Conservation (phyloP, 37 sponge, comb jelly and placozoan species). For the Cliona cf. orientalis region DNA sequence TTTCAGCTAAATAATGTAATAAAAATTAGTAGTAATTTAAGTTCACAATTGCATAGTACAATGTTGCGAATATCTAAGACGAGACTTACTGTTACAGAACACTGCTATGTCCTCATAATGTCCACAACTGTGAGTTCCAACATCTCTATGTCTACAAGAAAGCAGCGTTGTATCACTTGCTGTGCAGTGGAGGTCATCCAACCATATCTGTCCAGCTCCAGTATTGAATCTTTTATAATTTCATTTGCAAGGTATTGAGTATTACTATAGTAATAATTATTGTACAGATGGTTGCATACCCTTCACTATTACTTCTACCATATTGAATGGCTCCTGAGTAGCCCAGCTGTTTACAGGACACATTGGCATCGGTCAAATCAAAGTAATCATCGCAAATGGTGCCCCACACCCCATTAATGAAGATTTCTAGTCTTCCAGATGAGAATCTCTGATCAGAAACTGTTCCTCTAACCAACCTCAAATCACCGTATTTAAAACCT, state of each 20-base stretch:
- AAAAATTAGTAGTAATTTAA: not conserved
- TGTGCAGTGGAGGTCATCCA: slow-evolving; percentile 20
- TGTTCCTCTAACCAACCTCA: slow-evolving; percentile 1
- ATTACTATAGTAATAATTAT: no score
- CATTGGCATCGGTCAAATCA: slow-evolving; percentile 14
- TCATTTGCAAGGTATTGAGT: no score
- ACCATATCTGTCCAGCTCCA: slow-evolving; percentile 24
- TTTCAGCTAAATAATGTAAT: not conserved
- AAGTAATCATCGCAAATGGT: slow-evolving; percentile 20
- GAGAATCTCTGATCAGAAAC: not conserved
- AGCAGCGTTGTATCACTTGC: not conserved
- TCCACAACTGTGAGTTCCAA: slow-evolving; percentile 17
- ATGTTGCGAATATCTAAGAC: not conserved
- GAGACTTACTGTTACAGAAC: no score
- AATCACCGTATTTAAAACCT: not conserved
- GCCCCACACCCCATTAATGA: slow-evolving; percentile 25
- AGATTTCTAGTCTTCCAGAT: slow-evolving; percentile 30
- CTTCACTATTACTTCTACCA: slow-evolving; percentile 15
- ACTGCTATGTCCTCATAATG: slow-evolving; percentile 20
- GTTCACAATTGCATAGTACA: no score
- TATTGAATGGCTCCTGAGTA: not conserved
- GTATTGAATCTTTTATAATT: slow-evolving; percentile 15
- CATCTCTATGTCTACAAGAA: slow-evolving; percentile 1
- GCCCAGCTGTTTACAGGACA: slow-evolving; percentile 22
- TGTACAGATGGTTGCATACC: no score